phyloP scores from a whole-genome alignment of 2,113 vertebrate species.

The Sinosuthora webbiana region DNA sequence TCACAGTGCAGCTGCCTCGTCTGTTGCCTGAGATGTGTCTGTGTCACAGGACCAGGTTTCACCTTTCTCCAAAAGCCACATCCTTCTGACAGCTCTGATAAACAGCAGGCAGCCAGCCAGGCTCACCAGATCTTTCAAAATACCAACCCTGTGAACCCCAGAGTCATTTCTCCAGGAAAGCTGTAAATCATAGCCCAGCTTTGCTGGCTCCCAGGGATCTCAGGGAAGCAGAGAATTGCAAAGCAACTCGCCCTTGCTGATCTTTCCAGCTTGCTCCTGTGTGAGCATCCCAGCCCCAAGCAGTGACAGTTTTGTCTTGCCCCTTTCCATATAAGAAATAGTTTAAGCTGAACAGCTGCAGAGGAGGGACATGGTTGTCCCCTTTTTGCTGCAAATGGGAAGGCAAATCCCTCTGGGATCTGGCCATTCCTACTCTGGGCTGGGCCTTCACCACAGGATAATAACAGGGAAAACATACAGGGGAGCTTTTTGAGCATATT shows the following conservation, averaged over 20 bases:
- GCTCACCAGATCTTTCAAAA: neutral
- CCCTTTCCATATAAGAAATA: neutral
- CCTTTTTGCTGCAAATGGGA: neutral
- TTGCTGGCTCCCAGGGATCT: neutral
- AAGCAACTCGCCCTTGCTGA: neutral
- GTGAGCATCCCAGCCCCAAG: neutral
- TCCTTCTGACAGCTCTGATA: neutral
- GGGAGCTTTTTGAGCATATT: neutral
- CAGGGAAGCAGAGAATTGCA: neutral
- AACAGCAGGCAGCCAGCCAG: neutral
- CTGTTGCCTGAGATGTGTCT: neutral
- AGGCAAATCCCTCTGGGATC: neutral
- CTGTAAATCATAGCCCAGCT: neutral
- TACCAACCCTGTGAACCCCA: neutral
- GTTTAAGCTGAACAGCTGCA: neutral
- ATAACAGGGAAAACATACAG: neutral
- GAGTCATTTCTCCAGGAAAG: neutral
- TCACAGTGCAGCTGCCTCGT: slow-evolving; percentile 17
- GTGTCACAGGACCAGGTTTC: slow-evolving; percentile 1
- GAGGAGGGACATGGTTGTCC: fast-evolving
- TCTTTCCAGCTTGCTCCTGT: neutral
- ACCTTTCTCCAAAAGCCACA: neutral
- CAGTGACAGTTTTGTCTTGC: neutral
- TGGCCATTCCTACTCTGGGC: neutral
- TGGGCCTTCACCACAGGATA: neutral